phyloP scores from a whole-genome alignment of 1,140 invertebrate genomes.

The Drosophila trapezifrons region DNA sequence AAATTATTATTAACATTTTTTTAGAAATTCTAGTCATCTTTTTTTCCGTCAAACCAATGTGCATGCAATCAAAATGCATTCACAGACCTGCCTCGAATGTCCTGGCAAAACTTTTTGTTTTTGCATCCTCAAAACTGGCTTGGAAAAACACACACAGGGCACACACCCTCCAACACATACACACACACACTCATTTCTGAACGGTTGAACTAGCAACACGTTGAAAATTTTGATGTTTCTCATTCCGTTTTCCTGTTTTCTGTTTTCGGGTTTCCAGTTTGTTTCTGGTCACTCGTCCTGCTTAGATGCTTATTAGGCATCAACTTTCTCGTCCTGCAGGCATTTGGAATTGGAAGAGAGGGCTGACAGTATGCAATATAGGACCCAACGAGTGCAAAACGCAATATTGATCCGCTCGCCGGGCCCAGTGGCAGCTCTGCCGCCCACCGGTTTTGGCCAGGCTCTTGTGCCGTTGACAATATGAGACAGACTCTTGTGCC shows the following conservation, averaged over 20 bases:
- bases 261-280: constrained; percentile 32
- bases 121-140: constrained; percentile 53
- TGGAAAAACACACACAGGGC: constrained; percentile 30
- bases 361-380: constrained; percentile 40
- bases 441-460: neutral
- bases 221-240: constrained; percentile 44
- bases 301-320: constrained; percentile 74
- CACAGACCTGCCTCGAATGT: constrained; percentile 32
- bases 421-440: neutral
- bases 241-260: constrained; percentile 29
- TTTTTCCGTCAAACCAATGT: constrained; percentile 28
- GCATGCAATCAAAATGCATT: constrained; percentile 74
- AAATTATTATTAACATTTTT: too few relatives aligned
- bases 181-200: constrained; percentile 10
- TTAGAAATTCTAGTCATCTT: neutral
- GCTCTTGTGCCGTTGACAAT: constrained; percentile 27
- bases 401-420: constrained; percentile 34
- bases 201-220: constrained; percentile 56
- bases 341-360: constrained; percentile 23
- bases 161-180: constrained; percentile 2
- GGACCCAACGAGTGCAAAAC: constrained; percentile 9
- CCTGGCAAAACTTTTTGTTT: constrained; percentile 56
- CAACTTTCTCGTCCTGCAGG: constrained; percentile 18
- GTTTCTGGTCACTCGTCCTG: constrained; percentile 52
- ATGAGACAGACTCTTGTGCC: constrained; percentile 33